phyloP scores from a whole-genome alignment of 64 coral and sea anemone genomes.

The Actinia equina region DNA sequence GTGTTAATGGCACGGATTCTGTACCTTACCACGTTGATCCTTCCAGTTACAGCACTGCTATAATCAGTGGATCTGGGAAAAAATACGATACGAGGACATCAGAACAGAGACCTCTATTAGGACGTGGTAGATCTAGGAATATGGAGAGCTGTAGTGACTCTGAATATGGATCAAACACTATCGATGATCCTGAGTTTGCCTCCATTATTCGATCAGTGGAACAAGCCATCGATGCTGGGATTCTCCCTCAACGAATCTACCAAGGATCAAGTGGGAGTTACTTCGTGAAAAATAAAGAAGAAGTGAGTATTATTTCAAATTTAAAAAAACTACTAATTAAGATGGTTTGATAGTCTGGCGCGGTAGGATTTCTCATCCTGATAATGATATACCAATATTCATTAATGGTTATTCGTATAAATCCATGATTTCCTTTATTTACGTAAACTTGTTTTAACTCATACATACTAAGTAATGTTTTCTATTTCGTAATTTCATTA shows the following conservation, averaged over 20 bases:
- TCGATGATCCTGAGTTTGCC: constrained; percentile 88
- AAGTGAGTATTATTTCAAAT: constrained; percentile 40
- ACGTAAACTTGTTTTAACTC: not conserved
- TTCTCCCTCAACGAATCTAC: constrained; percentile 94
- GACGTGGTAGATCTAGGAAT: constrained; percentile 71
- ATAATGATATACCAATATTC: not conserved
- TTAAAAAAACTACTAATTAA: too few relatives aligned
- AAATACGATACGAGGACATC: constrained; percentile 64
- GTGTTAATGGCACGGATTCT: constrained; percentile 76
- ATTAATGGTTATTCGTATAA: not conserved
- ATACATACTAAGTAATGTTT: not conserved
- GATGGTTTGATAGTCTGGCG: too few relatives aligned
- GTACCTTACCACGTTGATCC: constrained; percentile 95
- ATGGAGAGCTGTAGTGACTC: constrained; percentile 94
- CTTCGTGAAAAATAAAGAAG: constrained; percentile 94
- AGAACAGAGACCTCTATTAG: constrained; percentile 89
- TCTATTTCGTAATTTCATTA: not conserved
- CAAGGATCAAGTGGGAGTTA: constrained; percentile 98
- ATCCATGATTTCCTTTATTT: not conserved
- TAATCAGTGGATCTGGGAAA: constrained; percentile 59
- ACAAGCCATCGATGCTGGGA: constrained; percentile 88
- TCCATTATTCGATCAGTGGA: constrained; percentile 72
- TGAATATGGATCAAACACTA: constrained; percentile 80
- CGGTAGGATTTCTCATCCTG: too few relatives aligned
- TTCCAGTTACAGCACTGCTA: constrained; percentile 94